phyloP scores from a whole-genome alignment of 2,888 invertebrate species.

The Netelia inedita region DNA sequence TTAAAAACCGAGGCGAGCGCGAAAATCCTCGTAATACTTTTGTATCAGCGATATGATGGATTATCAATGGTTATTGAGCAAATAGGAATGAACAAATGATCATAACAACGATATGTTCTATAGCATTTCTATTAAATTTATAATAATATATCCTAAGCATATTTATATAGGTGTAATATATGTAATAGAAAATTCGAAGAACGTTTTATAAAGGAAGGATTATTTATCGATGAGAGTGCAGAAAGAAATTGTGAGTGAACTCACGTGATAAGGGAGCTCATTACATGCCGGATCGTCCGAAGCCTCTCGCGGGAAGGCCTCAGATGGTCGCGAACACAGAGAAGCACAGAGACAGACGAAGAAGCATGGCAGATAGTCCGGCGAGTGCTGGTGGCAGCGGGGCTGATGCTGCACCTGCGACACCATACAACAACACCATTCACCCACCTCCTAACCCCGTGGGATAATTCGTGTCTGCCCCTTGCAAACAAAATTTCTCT shows the following conservation, averaged over 20 bases:
- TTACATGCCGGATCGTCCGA: conserved; percentile 84
- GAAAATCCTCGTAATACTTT: conserved; percentile 13
- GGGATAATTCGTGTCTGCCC: conserved; percentile 12
- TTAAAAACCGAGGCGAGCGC: conserved; percentile 21
- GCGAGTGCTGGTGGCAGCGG: conserved; percentile 83
- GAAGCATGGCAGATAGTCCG: conserved; percentile 85
- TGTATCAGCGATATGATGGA: background rate
- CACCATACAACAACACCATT: conserved; percentile 83
- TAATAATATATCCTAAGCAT: background rate
- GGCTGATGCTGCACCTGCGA: conserved; percentile 85
- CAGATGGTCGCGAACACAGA: conserved; percentile 85
- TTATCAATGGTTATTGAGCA: conserved; percentile 13
- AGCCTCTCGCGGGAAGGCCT: conserved; percentile 82
- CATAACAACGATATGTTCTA: conserved; percentile 8
- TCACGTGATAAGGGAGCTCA: conserved; percentile 81
- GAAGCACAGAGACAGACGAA: conserved; percentile 85
- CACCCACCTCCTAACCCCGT: conserved; percentile 76
- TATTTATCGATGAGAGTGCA: conserved; percentile 4
- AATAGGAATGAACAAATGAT: conserved; percentile 29
- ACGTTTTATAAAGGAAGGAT: conserved; percentile 12
- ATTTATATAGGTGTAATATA: background rate
- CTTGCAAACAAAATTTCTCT: conserved; percentile 29
- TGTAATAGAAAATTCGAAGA: background rate
- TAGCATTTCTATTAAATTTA: background rate
- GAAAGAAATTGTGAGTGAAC: conserved; percentile 81